These are phyloP conservation scores for Drosophila peninsularis DNA, from an alignment of 2,888 invertebrate genomes.

Conservation along the genomic window DNA sequence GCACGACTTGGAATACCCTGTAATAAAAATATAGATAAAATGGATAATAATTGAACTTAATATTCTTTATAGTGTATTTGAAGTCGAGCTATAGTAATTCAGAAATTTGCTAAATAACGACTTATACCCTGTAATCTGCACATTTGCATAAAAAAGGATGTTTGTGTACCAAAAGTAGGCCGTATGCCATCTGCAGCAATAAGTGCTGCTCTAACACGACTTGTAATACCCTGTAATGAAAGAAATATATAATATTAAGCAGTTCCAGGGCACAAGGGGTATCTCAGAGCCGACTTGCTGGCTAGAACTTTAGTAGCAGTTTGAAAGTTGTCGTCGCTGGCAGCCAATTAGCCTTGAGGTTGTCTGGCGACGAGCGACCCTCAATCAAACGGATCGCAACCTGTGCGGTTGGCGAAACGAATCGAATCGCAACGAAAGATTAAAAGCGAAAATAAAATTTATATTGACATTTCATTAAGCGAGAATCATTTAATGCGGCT, in stretches of 20 bases:
- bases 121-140: too few species aligned
- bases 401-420: constrained; percentile 24
- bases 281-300: neutral
- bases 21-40: too few species aligned
- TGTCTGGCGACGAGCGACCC: constrained; percentile 36
- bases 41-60: too few species aligned
- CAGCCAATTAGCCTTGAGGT: constrained; percentile 43
- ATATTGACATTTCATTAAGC: constrained; percentile 72
- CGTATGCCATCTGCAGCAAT: too few species aligned
- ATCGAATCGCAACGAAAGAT: constrained; percentile 3
- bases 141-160: too few species aligned
- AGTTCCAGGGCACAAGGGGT: too few species aligned
- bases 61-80: too few species aligned
- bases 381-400: constrained; percentile 39
- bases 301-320: neutral
- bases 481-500: constrained; percentile 65
- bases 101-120: too few species aligned
- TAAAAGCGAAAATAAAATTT: constrained; percentile 32
- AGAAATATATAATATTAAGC: too few species aligned
- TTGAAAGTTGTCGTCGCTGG: constrained; percentile 49
- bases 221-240: constrained; percentile 1
- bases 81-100: too few species aligned
- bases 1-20: too few species aligned
- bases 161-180: too few species aligned
- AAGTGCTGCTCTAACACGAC: neutral